phyloP scores from a whole-genome alignment of 2,797 vertebrate genomes.

The Linurgus olivaceus region DNA sequence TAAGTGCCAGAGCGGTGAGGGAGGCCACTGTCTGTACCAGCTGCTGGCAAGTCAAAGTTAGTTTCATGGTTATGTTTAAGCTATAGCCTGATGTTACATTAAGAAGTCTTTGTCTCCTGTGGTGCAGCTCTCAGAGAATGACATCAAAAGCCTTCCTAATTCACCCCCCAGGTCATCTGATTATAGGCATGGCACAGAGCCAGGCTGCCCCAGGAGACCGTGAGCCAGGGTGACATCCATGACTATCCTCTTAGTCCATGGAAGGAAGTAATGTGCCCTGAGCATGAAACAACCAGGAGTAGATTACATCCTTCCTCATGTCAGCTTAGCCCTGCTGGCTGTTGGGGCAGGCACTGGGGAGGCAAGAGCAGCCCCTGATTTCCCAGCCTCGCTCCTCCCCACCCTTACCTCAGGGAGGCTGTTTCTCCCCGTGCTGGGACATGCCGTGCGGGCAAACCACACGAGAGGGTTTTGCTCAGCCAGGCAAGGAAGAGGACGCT shows the following conservation, averaged over 20 bases:
- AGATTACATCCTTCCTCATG: slow-evolving; percentile 39
- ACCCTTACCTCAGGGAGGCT: neutral
- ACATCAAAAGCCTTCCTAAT: slow-evolving; percentile 56
- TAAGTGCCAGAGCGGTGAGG: slow-evolving; percentile 48
- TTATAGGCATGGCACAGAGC: slow-evolving; percentile 21
- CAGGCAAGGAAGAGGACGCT: neutral
- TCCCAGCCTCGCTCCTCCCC: neutral
- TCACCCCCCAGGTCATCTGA: neutral
- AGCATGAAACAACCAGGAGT: neutral
- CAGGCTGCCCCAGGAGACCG: neutral
- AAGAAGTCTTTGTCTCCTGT: slow-evolving; percentile 45
- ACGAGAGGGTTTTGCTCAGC: neutral
- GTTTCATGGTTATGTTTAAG: slow-evolving; percentile 58
- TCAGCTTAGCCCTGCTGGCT: slow-evolving; percentile 2
- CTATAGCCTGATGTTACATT: slow-evolving; percentile 27
- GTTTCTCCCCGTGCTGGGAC: neutral
- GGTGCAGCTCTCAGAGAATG: neutral
- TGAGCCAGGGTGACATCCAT: slow-evolving; percentile 23
- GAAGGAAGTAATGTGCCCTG: slow-evolving; percentile 43
- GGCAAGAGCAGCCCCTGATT: neutral
- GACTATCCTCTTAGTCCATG: slow-evolving; percentile 12
- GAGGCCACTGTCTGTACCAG: slow-evolving; percentile 56
- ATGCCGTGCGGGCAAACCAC: neutral
- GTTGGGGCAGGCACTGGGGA: neutral
- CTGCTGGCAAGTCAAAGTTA: slow-evolving; percentile 63